A percentile compares a stretch with the other conserved stretches of the same genome.
phyloP scores from a whole-genome alignment of 2,797 vertebrate genomes.

The Liparis tanakae region DNA sequence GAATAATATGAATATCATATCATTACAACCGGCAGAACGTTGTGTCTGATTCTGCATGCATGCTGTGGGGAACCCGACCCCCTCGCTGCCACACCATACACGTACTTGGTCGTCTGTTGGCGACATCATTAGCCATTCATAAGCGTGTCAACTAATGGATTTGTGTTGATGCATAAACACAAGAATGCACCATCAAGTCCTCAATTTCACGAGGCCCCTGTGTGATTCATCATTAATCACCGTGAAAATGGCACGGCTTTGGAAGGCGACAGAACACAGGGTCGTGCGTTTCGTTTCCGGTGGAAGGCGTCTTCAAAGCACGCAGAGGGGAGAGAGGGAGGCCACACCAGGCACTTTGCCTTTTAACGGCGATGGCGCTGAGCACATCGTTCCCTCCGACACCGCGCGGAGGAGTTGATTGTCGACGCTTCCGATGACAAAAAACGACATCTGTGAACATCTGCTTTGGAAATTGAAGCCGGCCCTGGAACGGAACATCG shows the following conservation, averaged over 20 bases:
- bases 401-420: slow-evolving; percentile 71
- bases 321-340: slow-evolving; percentile 32
- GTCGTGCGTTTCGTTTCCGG: slow-evolving; percentile 27
- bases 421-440: slow-evolving; percentile 65
- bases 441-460: slow-evolving; percentile 78
- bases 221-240: slow-evolving; percentile 61
- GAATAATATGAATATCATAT: neutral
- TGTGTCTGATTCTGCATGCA: neutral
- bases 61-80: slow-evolving; percentile 9
- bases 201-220: slow-evolving; percentile 36
- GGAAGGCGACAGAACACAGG: slow-evolving; percentile 33
- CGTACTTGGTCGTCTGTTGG: slow-evolving; percentile 25
- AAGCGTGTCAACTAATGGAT: slow-evolving; percentile 46
- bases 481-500: slow-evolving; percentile 76
- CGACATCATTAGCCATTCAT: slow-evolving; percentile 55
- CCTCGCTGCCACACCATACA: slow-evolving; percentile 2
- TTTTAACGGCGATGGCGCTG: slow-evolving; percentile 67
- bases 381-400: slow-evolving; percentile 66
- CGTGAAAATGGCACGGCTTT: slow-evolving; percentile 42
- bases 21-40: neutral
- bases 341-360: slow-evolving; percentile 64
- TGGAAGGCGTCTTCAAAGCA: slow-evolving; percentile 28
- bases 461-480: slow-evolving; percentile 79
- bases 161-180: slow-evolving; percentile 54
- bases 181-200: slow-evolving; percentile 54